Evolutionary conservation across 2,797 vertebrate species (phyloP).

Genomic region (Propithecus perrieri): DNA sequence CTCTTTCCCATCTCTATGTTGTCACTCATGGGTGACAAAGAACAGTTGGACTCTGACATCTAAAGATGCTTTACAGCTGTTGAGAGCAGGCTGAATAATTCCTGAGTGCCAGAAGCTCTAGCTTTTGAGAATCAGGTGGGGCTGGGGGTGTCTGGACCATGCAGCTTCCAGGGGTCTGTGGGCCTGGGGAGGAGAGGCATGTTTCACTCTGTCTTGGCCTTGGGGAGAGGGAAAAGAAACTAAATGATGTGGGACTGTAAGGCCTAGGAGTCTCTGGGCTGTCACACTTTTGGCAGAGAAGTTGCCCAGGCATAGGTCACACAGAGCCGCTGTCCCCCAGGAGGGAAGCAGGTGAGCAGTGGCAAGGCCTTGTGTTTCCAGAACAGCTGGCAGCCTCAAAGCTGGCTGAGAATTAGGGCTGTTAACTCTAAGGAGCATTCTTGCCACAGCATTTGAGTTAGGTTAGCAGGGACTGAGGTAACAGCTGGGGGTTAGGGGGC

Average conservation of each 20-base stretch:
- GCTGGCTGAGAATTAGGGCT: neutral
- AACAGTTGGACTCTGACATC: neutral
- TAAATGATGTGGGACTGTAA: neutral
- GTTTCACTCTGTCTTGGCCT: neutral
- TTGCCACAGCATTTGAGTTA: neutral
- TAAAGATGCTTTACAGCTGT: neutral
- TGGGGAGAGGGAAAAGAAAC: neutral
- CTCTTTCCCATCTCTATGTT: neutral
- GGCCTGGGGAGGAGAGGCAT: neutral
- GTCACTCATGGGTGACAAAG: neutral
- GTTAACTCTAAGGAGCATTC: neutral
- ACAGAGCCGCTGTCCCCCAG: neutral
- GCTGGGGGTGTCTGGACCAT: neutral
- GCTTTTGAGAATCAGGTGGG: neutral
- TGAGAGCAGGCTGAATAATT: neutral
- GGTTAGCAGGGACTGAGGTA: neutral
- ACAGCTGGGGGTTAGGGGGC: neutral
- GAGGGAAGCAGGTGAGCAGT: neutral
- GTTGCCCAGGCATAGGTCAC: neutral
- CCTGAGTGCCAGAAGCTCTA: neutral
- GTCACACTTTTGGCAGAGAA: neutral
- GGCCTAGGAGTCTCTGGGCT: neutral
- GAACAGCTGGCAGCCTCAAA: neutral
- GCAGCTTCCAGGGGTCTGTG: neutral
- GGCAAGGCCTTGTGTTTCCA: neutral